These are phyloP conservation scores for Limnephilus lunatus DNA, from an alignment of 2,888 invertebrate genomes.

Conservation along the genomic window DNA sequence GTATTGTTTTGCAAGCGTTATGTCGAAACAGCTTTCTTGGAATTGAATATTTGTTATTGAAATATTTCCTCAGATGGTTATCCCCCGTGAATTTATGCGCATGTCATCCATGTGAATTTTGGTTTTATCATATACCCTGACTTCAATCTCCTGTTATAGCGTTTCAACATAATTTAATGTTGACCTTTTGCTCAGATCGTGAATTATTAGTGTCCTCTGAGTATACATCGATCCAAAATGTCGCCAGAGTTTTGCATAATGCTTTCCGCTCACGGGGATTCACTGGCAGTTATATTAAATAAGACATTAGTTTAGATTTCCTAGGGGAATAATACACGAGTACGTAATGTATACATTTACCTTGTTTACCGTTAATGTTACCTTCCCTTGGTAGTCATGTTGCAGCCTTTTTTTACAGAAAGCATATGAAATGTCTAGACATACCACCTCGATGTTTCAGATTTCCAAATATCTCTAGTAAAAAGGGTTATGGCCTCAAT, in stretches of 20 bases:
- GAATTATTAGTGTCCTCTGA: neutral
- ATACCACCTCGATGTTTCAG: neutral
- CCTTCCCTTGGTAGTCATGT: neutral
- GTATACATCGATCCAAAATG: neutral
- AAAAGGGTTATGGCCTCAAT: neutral
- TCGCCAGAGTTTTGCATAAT: neutral
- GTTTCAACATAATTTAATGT: neutral
- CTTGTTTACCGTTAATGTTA: neutral
- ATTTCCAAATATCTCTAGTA: neutral
- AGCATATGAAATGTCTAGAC: neutral
- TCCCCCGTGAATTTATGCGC: slow-evolving; percentile 25
- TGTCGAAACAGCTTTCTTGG: neutral
- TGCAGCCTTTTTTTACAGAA: neutral
- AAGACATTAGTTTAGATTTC: neutral
- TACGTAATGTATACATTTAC: neutral
- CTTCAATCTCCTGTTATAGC: slow-evolving; percentile 9
- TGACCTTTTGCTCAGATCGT: slow-evolving; percentile 18
- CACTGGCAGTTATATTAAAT: neutral
- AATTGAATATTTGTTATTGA: slow-evolving; percentile 25
- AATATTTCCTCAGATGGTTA: slow-evolving; percentile 4
- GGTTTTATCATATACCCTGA: slow-evolving; percentile 25
- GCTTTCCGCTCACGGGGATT: neutral
- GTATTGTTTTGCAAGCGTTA: neutral
- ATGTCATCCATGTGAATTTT: slow-evolving; percentile 26
- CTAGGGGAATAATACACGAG: neutral